Conservation (phyloP, 2,113 vertebrate species). For the Rhinoptilus africanus region DNA sequence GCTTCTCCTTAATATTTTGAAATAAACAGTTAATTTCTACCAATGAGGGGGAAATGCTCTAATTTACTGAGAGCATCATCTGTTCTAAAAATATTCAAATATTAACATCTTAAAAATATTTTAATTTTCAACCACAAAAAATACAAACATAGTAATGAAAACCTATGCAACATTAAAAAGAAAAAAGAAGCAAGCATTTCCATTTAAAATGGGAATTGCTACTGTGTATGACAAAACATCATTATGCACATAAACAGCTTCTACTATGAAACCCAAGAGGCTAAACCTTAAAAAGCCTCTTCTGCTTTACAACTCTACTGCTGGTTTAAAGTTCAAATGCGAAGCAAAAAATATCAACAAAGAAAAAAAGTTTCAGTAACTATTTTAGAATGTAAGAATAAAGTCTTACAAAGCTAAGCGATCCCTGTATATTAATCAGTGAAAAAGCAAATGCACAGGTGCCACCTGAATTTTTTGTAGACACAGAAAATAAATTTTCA, state of each 20-base stretch:
- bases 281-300: background rate
- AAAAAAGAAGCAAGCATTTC: background rate
- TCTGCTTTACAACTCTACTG: background rate
- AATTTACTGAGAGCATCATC: conserved; percentile 10
- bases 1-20: conserved; percentile 52
- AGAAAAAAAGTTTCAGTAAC: background rate
- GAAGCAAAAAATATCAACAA: background rate
- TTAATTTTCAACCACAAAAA: background rate
- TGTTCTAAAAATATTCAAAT: conserved; percentile 47
- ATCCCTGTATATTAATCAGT: background rate
- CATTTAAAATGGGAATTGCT: background rate
- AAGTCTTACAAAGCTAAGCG: background rate
- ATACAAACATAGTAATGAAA: conserved; percentile 20
- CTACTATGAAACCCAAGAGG: conserved; percentile 11
- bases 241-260: background rate
- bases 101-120: background rate
- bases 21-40: conserved; percentile 37
- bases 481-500: background rate
- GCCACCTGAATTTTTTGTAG: background rate
- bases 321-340: background rate
- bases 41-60: conserved; percentile 23
- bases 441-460: background rate
- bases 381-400: background rate
- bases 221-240: background rate
- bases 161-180: background rate